These are phyloP conservation scores for Leistus spinibarbis DNA, from an alignment of 2,888 invertebrate species.

Conservation along the genomic window DNA sequence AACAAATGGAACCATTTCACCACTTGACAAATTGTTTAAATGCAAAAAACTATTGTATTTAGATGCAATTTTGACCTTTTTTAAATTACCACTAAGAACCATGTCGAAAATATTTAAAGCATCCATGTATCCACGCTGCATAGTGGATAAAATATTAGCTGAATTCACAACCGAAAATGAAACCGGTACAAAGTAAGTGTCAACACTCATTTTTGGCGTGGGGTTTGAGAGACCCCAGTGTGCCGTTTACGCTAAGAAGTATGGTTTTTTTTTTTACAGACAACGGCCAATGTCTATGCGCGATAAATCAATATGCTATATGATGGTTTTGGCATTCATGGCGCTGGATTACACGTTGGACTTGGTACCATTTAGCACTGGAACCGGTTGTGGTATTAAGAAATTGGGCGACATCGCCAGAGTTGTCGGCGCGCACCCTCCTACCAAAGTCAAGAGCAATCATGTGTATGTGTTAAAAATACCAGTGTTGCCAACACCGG, in stretches of 20 bases:
- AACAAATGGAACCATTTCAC: slow-evolving; percentile 42
- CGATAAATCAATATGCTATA: slow-evolving; percentile 53
- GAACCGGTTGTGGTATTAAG: slow-evolving; percentile 51
- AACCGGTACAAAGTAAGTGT: slow-evolving; percentile 47
- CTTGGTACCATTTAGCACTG: slow-evolving; percentile 48
- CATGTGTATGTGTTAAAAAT: slow-evolving; percentile 46
- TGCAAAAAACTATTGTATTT: slow-evolving; percentile 51
- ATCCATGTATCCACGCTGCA: slow-evolving; percentile 46
- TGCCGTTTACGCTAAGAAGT: no score
- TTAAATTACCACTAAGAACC: slow-evolving; percentile 46
- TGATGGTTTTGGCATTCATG: slow-evolving; percentile 51
- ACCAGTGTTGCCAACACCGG: slow-evolving; percentile 51
- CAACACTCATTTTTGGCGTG: no score
- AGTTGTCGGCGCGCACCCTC: slow-evolving; percentile 49
- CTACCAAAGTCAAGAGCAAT: slow-evolving; percentile 41
- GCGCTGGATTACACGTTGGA: slow-evolving; percentile 50
- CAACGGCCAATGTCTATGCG: slow-evolving; percentile 52
- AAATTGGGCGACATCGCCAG: slow-evolving; percentile 51
- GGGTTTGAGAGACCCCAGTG: no score
- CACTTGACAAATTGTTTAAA: slow-evolving; percentile 39
- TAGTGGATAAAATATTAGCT: slow-evolving; percentile 50
- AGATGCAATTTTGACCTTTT: slow-evolving; percentile 50
- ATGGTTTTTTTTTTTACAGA: slow-evolving; percentile 47
- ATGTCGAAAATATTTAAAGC: slow-evolving; percentile 39
- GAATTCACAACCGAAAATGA: slow-evolving; percentile 47